Percentiles rank a stretch among this genome's conserved stretches.
phyloP scores from a whole-genome alignment of 2,797 vertebrate genomes.

The Gambelia wislizenii region DNA sequence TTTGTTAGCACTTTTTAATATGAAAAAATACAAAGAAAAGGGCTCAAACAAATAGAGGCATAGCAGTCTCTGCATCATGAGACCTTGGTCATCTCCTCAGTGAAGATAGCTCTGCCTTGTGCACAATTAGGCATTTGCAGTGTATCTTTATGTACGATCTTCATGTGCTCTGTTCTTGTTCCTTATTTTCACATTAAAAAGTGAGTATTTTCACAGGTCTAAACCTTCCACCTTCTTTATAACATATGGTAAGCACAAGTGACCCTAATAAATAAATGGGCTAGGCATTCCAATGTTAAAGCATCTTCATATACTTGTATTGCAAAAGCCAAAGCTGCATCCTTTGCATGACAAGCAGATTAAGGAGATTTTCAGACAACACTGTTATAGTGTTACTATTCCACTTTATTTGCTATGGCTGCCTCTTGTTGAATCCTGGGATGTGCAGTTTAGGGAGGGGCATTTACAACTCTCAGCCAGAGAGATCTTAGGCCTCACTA shows the following conservation, averaged over 20 bases:
- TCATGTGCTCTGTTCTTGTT: conserved; percentile 20
- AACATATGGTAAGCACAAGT: background rate
- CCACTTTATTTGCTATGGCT: too few species aligned
- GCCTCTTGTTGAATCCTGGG: too few species aligned
- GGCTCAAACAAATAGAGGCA: conserved; percentile 22
- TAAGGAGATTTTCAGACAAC: too few species aligned
- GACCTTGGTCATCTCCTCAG: background rate
- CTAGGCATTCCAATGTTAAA: background rate
- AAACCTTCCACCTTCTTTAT: background rate
- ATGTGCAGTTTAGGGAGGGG: too few species aligned
- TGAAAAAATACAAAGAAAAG: conserved; percentile 4
- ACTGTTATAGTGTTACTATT: too few species aligned
- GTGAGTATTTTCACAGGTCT: conserved; percentile 4
- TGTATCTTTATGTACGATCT: background rate
- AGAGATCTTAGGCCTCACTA: too few species aligned
- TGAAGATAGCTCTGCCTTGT: background rate
- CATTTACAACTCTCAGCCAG: too few species aligned
- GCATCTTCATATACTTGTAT: background rate
- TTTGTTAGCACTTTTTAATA: conserved; percentile 12
- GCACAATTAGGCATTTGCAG: background rate
- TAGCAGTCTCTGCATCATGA: background rate
- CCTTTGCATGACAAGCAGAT: background rate
- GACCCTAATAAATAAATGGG: background rate
- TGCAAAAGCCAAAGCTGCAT: background rate
- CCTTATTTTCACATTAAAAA: conserved; percentile 10